Base-by-base conservation (phyloP, 2,888 invertebrate species). In the Sericinus montela region DNA sequence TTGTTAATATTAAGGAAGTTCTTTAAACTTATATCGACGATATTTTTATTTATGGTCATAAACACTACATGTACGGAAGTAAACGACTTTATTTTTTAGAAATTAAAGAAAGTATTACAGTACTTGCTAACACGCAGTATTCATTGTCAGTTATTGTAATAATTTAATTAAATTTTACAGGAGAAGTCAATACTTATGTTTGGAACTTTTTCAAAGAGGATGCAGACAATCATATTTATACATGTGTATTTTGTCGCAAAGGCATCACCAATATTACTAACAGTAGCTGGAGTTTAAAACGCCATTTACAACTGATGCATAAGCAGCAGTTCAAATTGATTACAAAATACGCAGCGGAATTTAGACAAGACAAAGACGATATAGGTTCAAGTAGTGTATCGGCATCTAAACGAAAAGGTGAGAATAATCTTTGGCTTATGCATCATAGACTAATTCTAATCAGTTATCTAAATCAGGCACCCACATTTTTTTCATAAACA, bases 161-260 rank as follows among this genome's bases (percentile, higher is more conserved):
- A 5, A 5, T n/a, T n/a, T 5, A 48, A 14, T 16, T 37, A 30
- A 3, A 19, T 32, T 7, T 51, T 51, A 16, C 51, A 51, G 51
- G 19, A 19, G 29, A 10, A 29, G 30, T 32, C 7, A 41, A 29
- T 8, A 34, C 47, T 1, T 42, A 50, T 19, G 23, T 45, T 16
- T 53, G 53, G 53, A 53, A 51, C 37, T 53, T 53, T 37, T 46
- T 39, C 34, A 51, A 41, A 9, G n/a, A 13, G 15, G 30, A 38
- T 5, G 14, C 29, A 32, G 30, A 32, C 8, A 48, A 42, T 25
- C 44, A 51, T n/a, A n/a, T n/a, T n/a, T n/a, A n/a, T 28, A 10
- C 15, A 23, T 53, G 53, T 34, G 28, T 45, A 28, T 41, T 53
- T 36, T 53, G 53, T 14, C 16, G 28, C 10, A 47, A 48, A 13